Base-by-base conservation (phyloP, 2,888 invertebrate genomes). In the Leptarthrus brevirostris region DNA sequence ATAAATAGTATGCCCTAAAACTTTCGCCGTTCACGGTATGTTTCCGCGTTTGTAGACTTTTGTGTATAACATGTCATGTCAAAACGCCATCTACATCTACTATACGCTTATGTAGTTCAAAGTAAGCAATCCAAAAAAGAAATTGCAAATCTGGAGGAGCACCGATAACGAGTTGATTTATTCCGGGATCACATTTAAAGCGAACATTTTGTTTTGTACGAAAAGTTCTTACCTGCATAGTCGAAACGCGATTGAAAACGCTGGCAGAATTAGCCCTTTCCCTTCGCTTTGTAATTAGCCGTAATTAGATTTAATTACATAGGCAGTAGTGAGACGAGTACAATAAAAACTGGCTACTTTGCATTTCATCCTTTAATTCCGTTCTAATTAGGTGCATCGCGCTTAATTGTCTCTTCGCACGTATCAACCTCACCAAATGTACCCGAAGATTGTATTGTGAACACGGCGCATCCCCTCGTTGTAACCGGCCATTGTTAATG, bases 351-450 rank as follows among this genome's bases (percentile, higher is more conserved):
- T 64, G 71, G 18, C 75, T 72, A 49, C 40, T 74, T 75, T 74
- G 74, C 75, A 75, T 74, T 71, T 74, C 75, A 75, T 75, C 75
- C 52, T 73, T 72, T 75, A 74, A 74, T 74, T 75, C 71, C 56
- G 56, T 74, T 74, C 74, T 75, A 75, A 75, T 74, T 75, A 75
- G 74, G 71, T 75, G 74, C 75, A 75, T 74, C 58, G 40, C 49
- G 74, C 70, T 73, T 75, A 75, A 75, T 75, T 75, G 75, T 75
- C 74, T 71, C 54, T 75, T 74, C 73, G 72, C 72, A 75, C 74
- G 71, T 74, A 71, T 64, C 72, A 69, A 49, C 56, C 56, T 69
- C 58, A 53, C 73, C 64, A 64, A 64, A 73, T 73, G 52, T 69
- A 69, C 69, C 49, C 49, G 52, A 69, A 69, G 69, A 69, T 69